These are phyloP conservation scores for Bedellia somnulentella DNA, from an alignment of 2,888 invertebrate genomes.

Conservation along the genomic window DNA sequence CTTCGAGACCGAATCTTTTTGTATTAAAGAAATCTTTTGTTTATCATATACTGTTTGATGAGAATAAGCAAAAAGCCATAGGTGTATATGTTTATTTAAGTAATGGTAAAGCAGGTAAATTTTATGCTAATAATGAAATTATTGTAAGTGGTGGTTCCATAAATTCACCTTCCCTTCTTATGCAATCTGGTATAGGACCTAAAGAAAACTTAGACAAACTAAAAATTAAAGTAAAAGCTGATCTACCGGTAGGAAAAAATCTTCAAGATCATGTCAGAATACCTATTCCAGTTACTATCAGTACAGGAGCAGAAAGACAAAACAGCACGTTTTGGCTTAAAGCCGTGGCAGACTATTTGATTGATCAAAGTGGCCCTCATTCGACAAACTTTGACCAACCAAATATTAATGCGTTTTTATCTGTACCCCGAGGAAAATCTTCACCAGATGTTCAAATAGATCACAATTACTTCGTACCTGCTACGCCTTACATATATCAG, in stretches of 20 bases:
- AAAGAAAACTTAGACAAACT: constrained; percentile 23
- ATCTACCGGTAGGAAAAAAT: constrained; percentile 43
- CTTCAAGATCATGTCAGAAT: constrained; percentile 51
- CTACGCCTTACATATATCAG: constrained; percentile 29
- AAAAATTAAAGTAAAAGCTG: constrained; percentile 22
- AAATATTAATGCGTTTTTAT: constrained; percentile 41
- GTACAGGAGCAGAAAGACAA: constrained; percentile 27
- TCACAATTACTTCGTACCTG: constrained; percentile 41
- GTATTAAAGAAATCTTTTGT: constrained; percentile 32
- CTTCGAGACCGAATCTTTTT: constrained; percentile 28
- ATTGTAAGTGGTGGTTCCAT: constrained; percentile 39
- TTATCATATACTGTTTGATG: constrained; percentile 19
- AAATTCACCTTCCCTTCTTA: constrained; percentile 34
- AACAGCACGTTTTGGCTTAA: constrained; percentile 30
- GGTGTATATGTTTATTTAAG: constrained; percentile 25
- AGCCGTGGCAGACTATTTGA: constrained; percentile 35
- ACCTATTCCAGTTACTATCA: constrained; percentile 32
- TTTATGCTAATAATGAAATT: constrained; percentile 31
- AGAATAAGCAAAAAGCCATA: constrained; percentile 19
- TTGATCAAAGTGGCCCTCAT: constrained; percentile 37
- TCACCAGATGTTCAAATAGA: constrained; percentile 46
- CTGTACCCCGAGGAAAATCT: constrained; percentile 23
- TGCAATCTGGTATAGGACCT: constrained; percentile 42
- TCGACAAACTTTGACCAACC: constrained; percentile 43
- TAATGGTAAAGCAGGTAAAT: constrained; percentile 20